Percentiles rank a stretch among this genome's conserved stretches.
These are phyloP conservation scores for Xanthostigma xanthostigma DNA, from an alignment of 2,888 invertebrate genomes.

Conservation along the genomic window DNA sequence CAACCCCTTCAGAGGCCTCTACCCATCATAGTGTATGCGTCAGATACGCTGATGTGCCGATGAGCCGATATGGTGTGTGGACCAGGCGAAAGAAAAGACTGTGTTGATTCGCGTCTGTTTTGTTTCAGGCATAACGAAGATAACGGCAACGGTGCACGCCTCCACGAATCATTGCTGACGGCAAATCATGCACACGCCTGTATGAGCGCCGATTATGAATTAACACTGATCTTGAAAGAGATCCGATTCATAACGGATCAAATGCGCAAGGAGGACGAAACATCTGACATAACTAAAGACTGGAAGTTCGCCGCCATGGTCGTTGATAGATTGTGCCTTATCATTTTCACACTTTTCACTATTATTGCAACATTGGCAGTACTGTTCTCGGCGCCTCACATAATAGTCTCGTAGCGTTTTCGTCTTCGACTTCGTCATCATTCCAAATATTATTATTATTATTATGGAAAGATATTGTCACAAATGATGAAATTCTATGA, in stretches of 20 bases:
- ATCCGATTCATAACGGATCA: slow-evolving; percentile 84
- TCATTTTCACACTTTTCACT: slow-evolving; percentile 97
- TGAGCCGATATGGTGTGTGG: too few relatives aligned
- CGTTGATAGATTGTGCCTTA: slow-evolving; percentile 98
- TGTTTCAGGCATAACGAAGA: slow-evolving; percentile 29
- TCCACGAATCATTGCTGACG: slow-evolving; percentile 55
- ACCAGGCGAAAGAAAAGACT: too few relatives aligned
- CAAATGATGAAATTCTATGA: too few relatives aligned
- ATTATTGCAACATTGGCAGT: slow-evolving; percentile 94
- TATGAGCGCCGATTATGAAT: slow-evolving; percentile 85
- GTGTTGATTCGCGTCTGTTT: not conserved
- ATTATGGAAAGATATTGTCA: too few relatives aligned
- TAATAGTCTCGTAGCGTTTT: slow-evolving; percentile 68
- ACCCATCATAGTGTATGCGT: too few relatives aligned
- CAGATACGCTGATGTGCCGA: too few relatives aligned
- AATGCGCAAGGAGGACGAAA: slow-evolving; percentile 89
- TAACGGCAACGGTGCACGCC: slow-evolving; percentile 44
- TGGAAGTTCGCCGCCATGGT: slow-evolving; percentile 99
- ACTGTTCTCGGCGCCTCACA: slow-evolving; percentile 91
- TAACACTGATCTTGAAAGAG: slow-evolving; percentile 89
- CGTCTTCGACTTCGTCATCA: not conserved
- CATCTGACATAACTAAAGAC: slow-evolving; percentile 88
- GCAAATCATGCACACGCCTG: slow-evolving; percentile 51
- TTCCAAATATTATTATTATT: too few relatives aligned
- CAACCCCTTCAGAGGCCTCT: too few relatives aligned